Evolutionary conservation across 2,797 vertebrate species (phyloP), one percentile per base, ranked within the genome.

Genomic region (Hyperoplus immaculatus): DNA sequence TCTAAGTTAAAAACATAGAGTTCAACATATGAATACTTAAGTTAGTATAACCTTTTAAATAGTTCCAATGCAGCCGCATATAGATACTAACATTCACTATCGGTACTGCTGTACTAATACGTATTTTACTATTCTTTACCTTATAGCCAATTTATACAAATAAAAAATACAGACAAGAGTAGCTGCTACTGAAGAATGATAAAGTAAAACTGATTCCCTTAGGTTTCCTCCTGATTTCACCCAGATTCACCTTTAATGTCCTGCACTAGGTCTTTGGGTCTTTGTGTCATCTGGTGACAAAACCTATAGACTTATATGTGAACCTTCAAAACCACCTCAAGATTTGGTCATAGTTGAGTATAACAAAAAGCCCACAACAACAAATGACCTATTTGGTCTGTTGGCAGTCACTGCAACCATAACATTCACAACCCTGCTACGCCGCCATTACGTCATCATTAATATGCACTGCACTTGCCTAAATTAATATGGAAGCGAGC

Each of bases 101-200:
- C 11, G 54, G 61, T n/a, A 60, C 14, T 47, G 15, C 15, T 41
- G 7, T 16, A 4, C 0, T 14, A 36, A 0, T 29, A 45, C 46
- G 39, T 18, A 15, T 39, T 42, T 36, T 41, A 45, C 64, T 38
- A 6, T 55, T 18, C 56, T 39, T 4, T 42, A 11, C 29, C 11
- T 18, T 29, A 6, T 6, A 49, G 6, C 18, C 38, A 21, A 6
- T 0, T 13, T 1, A 18, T 53, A 8, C 7, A 29, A 29, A 29
- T 21, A 21, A 21, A 21, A 29, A 2, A 29, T 29, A 50, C 8
- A 59, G 21, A 21, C 51, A 29, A 41, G 15, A 42, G 10, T 8
- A 54, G 43, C 65, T 66, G 54, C 63, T 56, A 41, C 46, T 16
- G 21, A 62, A 51, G 54, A 65, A 66, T 58, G 12, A 68, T 41